Conservation (phyloP, 2,113 vertebrate genomes). For the Raja brachyura region DNA sequence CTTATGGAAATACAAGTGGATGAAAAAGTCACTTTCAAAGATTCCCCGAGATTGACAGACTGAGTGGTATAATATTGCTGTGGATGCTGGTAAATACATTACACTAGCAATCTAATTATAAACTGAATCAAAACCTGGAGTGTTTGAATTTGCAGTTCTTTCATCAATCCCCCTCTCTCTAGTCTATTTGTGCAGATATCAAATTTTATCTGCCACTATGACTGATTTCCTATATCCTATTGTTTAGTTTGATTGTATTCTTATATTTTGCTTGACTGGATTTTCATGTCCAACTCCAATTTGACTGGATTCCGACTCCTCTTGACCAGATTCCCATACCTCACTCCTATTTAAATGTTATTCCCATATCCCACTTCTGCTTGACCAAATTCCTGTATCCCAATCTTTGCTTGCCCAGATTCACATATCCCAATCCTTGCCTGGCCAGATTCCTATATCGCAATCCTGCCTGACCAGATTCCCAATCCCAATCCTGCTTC, state of each 20-base stretch:
- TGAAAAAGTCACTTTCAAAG: too few relatives aligned
- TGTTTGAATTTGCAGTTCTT: not conserved
- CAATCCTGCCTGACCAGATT: too few relatives aligned
- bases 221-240: not conserved
- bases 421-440: too few relatives aligned
- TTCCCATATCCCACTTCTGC: not conserved
- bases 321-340: not conserved
- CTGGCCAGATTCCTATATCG: too few relatives aligned
- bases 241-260: not conserved
- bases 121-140: not conserved
- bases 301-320: not conserved
- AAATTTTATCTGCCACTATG: not conserved
- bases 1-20: too few relatives aligned
- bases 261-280: too few relatives aligned
- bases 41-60: not conserved
- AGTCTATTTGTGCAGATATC: not conserved
- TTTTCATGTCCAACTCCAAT: too few relatives aligned
- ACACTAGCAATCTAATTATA: not conserved
- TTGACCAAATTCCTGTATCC: not conserved
- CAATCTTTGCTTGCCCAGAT: not conserved
- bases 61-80: not conserved
- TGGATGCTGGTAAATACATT: not conserved
- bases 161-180: not conserved
- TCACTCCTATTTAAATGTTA: not conserved
- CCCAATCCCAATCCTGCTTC: not conserved